Evolutionary conservation across 2,797 vertebrate genomes (phyloP), one percentile per base, ranked within the genome.

Genomic region (Avahi laniger): DNA sequence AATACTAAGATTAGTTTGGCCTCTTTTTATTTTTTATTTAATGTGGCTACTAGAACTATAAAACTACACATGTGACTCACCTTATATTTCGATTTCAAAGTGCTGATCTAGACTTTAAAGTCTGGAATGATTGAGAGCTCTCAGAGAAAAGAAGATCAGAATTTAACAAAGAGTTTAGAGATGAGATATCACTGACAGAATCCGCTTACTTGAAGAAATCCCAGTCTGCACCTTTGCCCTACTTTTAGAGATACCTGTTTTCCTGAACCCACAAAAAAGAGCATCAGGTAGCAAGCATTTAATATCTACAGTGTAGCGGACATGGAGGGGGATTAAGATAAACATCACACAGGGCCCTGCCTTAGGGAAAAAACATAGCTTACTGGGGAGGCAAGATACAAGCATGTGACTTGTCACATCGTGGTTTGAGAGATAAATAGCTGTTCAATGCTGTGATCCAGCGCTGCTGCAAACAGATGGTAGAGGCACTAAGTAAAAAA

Each of bases 191-290:
- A 92, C 54, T 1, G 3, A 80, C 33, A 57, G 50, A 69, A 80
- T 52, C 61, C 38, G 67, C 33, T 93, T 86, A 89, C 35, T 69
- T 26, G 63, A 69, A 82, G 89, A 97, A 95, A 92, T 95, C 76
- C 43, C 70, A n/a, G 18, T 48, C 48, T 43, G 48, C 11, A 63
- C 73, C 28, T 96, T 94, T 54, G 75, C 18, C 67, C 63, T 63
- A 48, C 73, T 93, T 97, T 94, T 79, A 83, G 73, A 94, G n/a
- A 86, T 70, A 57, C 28, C 78, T 83, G 57, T 92, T 92, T 91
- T 87, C n/a, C 57, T 80, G 79, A 70, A 61, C 80, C 35, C 63
- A 86, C 57, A 63, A 54, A 79, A 52, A 94, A 88, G 50, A 82
- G 57, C 57, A 35, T 38, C 28, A 50, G 22, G 7, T 54, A 79